These are phyloP conservation scores for Hippocampus kuda DNA, from an alignment of 2,797 vertebrate species.

Conservation along the genomic window DNA sequence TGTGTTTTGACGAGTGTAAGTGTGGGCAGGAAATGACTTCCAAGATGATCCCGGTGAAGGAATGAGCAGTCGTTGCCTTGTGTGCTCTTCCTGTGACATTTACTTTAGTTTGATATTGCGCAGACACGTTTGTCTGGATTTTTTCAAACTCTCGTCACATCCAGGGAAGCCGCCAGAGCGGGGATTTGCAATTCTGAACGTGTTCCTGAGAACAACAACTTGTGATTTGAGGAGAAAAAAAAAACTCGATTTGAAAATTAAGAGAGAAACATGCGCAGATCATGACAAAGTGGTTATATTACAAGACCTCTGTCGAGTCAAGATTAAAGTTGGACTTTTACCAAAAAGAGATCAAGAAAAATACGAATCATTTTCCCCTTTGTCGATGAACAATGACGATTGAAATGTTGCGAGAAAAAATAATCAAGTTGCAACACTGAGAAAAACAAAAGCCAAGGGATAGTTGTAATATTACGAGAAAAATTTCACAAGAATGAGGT, in stretches of 20 bases:
- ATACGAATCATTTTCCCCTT: neutral
- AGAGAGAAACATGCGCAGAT: neutral
- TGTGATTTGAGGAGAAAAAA: neutral
- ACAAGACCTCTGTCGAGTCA: neutral
- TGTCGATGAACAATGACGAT: neutral
- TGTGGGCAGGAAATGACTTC: neutral
- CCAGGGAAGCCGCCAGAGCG: conserved; percentile 36
- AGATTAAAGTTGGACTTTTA: too few relatives aligned
- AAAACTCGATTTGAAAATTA: neutral
- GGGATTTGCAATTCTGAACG: neutral
- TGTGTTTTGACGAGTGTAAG: neutral
- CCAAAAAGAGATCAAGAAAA: neutral
- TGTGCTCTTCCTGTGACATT: conserved; percentile 28
- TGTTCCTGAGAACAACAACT: neutral
- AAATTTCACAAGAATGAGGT: neutral
- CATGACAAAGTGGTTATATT: neutral
- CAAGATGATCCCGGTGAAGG: conserved; percentile 8
- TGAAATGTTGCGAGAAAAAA: neutral
- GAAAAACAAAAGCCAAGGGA: neutral
- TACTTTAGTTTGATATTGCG: conserved; percentile 48
- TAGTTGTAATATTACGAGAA: too few relatives aligned
- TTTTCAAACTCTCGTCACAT: conserved; percentile 44
- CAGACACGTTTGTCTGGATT: conserved; percentile 52
- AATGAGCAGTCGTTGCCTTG: conserved; percentile 17
- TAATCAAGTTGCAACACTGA: neutral